These are phyloP conservation scores for Pyralis farinalis DNA, from an alignment of 2,888 invertebrate species.

Conservation along the genomic window DNA sequence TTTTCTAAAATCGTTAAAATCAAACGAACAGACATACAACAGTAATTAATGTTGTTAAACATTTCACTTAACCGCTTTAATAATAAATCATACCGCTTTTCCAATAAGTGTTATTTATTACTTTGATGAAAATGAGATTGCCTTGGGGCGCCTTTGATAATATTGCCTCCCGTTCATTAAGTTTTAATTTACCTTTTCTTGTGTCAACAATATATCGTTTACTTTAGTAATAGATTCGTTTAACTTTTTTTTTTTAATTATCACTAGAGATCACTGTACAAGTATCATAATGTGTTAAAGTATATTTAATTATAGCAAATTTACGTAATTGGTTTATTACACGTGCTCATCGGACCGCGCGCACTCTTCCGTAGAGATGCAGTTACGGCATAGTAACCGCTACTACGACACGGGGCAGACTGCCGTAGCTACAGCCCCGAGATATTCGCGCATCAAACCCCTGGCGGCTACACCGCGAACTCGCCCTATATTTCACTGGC, in stretches of 20 bases:
- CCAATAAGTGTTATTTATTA: no score
- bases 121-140: no score
- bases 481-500: constrained; percentile 35
- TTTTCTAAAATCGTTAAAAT: no score
- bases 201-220: background rate
- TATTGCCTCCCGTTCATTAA: background rate
- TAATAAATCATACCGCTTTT: no score
- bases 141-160: background rate
- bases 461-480: constrained; percentile 40
- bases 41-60: no score
- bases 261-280: background rate
- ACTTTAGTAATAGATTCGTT: background rate
- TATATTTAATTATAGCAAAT: background rate
- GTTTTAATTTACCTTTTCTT: constrained; percentile 2
- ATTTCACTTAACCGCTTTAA: no score
- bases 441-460: constrained; percentile 49
- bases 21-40: no score
- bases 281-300: background rate
- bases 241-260: background rate
- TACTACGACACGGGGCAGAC: constrained; percentile 66
- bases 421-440: constrained; percentile 54
- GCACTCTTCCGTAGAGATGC: constrained; percentile 36
- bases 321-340: constrained; percentile 17
- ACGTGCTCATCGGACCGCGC: constrained; percentile 41
- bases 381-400: constrained; percentile 48